Percentiles rank a stretch among this genome's conserved stretches.
phyloP scores from a whole-genome alignment of 2,113 vertebrate species.

The Macroglossus sobrinus region DNA sequence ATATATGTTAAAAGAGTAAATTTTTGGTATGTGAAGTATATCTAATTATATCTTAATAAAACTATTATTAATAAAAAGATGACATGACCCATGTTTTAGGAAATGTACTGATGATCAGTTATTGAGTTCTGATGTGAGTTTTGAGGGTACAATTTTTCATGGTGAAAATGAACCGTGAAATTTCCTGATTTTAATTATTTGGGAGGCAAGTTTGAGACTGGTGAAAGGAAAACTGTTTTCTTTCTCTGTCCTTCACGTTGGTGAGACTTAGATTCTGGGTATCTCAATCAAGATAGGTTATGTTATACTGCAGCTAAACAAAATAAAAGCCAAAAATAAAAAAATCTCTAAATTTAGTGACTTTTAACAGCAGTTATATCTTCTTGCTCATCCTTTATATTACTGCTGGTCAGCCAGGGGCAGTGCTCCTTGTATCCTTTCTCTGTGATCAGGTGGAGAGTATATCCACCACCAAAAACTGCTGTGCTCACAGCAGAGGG shows the following conservation, averaged over 20 bases:
- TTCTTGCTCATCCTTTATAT: background rate
- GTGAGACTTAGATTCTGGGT: background rate
- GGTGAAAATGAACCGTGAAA: background rate
- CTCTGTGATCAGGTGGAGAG: background rate
- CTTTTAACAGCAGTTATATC: background rate
- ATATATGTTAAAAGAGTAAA: background rate
- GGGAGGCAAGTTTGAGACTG: background rate
- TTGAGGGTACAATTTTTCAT: background rate
- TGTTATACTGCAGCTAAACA: background rate
- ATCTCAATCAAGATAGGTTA: background rate
- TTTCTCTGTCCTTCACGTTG: background rate
- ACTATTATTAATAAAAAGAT: background rate
- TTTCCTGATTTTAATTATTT: background rate
- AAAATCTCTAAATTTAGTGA: background rate
- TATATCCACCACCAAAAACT: background rate
- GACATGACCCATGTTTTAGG: background rate
- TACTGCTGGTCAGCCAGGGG: background rate
- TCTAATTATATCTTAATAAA: background rate
- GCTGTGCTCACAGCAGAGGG: background rate
- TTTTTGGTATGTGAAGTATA: background rate
- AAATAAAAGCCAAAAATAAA: background rate
- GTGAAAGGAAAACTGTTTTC: background rate
- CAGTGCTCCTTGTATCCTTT: background rate
- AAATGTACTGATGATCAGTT: background rate
- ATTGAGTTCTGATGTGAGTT: background rate